These are phyloP conservation scores for Taurulus bubalis DNA, from an alignment of 2,113 vertebrate genomes.

Conservation along the genomic window DNA sequence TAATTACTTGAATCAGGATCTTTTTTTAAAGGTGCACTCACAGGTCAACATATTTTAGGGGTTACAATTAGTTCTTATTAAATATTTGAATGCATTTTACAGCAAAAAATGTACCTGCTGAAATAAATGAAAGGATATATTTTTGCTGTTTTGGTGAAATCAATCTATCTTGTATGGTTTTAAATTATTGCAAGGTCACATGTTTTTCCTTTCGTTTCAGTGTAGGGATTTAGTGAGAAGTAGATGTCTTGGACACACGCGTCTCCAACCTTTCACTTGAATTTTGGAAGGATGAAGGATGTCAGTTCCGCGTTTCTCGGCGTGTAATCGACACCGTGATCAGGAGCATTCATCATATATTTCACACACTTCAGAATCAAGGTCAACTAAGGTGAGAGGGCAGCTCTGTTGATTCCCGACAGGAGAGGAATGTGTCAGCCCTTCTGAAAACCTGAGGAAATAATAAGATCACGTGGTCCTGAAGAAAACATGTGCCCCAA, in stretches of 20 bases:
- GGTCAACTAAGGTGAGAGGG: conserved; percentile 33
- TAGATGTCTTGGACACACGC: background rate
- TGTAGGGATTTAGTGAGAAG: no score
- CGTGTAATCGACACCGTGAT: conserved; percentile 13
- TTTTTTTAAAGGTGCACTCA: background rate
- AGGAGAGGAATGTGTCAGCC: no score
- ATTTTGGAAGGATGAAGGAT: background rate
- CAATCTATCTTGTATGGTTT: background rate
- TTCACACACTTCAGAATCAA: conserved; percentile 27
- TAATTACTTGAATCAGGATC: background rate
- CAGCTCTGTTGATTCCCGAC: background rate
- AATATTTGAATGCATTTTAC: background rate
- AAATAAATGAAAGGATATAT: background rate
- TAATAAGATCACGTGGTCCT: conserved; percentile 11
- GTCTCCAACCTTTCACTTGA: background rate
- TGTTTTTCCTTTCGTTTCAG: background rate
- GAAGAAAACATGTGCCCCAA: no score
- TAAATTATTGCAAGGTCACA: background rate
- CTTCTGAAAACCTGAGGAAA: conserved; percentile 2
- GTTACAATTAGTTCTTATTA: background rate
- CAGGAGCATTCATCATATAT: background rate
- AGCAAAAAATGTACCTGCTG: background rate
- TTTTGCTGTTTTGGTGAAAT: background rate
- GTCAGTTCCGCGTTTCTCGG: background rate
- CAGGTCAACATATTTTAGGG: background rate